Conservation (phyloP, 1,140 invertebrate genomes). For the Drepana arcuata region DNA sequence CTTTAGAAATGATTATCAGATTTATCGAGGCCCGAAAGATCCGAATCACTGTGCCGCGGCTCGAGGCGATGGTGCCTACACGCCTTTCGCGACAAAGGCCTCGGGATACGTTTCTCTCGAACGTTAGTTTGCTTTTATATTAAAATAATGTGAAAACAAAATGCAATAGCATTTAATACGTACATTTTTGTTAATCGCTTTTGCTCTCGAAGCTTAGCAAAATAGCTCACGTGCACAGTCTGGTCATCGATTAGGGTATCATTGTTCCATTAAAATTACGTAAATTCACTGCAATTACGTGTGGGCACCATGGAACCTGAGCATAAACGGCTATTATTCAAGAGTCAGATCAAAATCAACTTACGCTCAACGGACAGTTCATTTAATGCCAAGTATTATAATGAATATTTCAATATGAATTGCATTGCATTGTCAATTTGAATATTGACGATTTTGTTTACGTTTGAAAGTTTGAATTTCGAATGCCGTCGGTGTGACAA, state of each 20-base stretch:
- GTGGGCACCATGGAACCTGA: constrained; percentile 7
- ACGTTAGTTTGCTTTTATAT: neutral
- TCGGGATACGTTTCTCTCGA: constrained; percentile 13
- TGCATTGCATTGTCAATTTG: no score
- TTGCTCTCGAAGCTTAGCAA: no score
- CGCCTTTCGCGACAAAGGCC: constrained; percentile 19
- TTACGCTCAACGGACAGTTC: no score
- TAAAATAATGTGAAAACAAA: neutral
- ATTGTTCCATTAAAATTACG: constrained; percentile 31
- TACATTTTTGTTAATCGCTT: no score
- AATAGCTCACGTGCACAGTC: no score
- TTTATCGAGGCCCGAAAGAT: constrained; percentile 22
- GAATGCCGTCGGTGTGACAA: no score
- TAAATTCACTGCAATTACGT: constrained; percentile 25
- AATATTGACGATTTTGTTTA: no score
- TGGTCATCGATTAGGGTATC: constrained; percentile 23
- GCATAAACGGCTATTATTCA: constrained; percentile 19
- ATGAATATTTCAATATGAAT: no score
- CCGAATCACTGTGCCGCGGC: constrained; percentile 22
- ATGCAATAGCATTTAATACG: no score
- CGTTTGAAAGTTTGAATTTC: no score
- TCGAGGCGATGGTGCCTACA: constrained; percentile 13
- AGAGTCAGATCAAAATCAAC: constrained; percentile 10
- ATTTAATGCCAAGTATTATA: no score
- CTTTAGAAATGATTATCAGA: constrained; percentile 26